A percentile compares a stretch with the other conserved stretches of the same genome.
Evolutionary conservation across 2,888 invertebrate species (phyloP).

Genomic region (Imbricaverruca yamaguchii): DNA sequence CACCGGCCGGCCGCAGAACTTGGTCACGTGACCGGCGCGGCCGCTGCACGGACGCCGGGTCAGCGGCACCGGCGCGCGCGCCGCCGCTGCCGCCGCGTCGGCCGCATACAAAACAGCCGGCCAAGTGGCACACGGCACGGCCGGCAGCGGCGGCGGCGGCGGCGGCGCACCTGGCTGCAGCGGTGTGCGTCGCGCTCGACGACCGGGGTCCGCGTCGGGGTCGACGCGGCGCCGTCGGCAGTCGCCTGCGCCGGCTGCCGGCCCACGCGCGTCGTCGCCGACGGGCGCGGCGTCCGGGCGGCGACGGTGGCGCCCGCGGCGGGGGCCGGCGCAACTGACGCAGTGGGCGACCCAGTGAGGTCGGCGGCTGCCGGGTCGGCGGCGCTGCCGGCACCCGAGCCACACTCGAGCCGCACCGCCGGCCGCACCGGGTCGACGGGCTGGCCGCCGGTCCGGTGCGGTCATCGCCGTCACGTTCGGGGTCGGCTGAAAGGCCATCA

Average conservation of each 20-base stretch:
- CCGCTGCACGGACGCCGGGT: neutral
- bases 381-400: neutral
- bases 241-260: too few species aligned
- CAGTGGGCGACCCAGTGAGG: too few species aligned
- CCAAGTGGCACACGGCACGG: neutral
- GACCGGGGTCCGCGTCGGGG: neutral
- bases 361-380: too few species aligned
- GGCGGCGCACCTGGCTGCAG: too few species aligned
- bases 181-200: neutral
- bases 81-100: neutral
- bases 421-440: neutral
- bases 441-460: neutral
- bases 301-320: neutral
- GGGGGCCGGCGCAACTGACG: neutral
- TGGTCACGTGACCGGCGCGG: neutral
- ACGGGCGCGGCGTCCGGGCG: neutral
- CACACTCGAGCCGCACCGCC: neutral
- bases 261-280: neutral
- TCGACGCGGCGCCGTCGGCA: too few species aligned
- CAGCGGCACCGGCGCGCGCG: neutral
- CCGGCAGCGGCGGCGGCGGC: neutral
- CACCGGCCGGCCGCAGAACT: neutral
- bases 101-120: neutral
- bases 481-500: too few species aligned
- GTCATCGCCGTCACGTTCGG: neutral